Evolutionary conservation across 1,140 invertebrate species (phyloP).

Genomic region (Phthorimaea operculella): DNA sequence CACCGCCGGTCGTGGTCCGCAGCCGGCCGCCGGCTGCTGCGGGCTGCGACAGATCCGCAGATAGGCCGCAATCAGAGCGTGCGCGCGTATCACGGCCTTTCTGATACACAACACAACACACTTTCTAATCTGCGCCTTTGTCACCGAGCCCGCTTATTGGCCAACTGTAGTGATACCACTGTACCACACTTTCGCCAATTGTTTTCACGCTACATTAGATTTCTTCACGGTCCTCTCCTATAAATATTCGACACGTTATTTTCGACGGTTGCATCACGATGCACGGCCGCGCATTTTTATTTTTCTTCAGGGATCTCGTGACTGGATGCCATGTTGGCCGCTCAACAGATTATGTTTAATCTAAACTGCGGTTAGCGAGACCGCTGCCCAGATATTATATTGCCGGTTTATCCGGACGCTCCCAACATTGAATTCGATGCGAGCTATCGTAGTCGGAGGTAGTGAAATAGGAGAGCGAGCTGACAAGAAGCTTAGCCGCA

Average conservation of each 20-base stretch:
- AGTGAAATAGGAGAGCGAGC: constrained; percentile 56
- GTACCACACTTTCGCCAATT: constrained; percentile 64
- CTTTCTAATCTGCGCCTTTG: constrained; percentile 66
- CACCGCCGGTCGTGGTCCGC: too few species aligned
- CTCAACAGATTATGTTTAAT: constrained; percentile 31
- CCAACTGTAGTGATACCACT: constrained; percentile 48
- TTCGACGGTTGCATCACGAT: constrained; percentile 36
- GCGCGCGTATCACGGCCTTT: constrained; percentile 50
- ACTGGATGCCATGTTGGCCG: not conserved
- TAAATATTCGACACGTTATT: constrained; percentile 33
- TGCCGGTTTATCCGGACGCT: constrained; percentile 43
- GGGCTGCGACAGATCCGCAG: constrained; percentile 55
- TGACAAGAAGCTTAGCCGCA: constrained; percentile 52
- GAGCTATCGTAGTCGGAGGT: constrained; percentile 29
- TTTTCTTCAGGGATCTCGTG: constrained; percentile 7
- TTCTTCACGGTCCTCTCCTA: constrained; percentile 44
- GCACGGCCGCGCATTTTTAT: constrained; percentile 9
- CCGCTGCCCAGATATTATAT: constrained; percentile 36
- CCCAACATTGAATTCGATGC: constrained; percentile 45
- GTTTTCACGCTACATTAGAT: constrained; percentile 63
- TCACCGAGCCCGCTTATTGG: constrained; percentile 58
- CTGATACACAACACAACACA: constrained; percentile 60
- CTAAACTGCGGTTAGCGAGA: constrained; percentile 51
- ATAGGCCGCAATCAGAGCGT: constrained; percentile 62
- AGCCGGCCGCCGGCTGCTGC: constrained; percentile 12